These are phyloP conservation scores for Parnassius mnemosyne DNA, from an alignment of 2,888 invertebrate genomes.

Conservation along the genomic window DNA sequence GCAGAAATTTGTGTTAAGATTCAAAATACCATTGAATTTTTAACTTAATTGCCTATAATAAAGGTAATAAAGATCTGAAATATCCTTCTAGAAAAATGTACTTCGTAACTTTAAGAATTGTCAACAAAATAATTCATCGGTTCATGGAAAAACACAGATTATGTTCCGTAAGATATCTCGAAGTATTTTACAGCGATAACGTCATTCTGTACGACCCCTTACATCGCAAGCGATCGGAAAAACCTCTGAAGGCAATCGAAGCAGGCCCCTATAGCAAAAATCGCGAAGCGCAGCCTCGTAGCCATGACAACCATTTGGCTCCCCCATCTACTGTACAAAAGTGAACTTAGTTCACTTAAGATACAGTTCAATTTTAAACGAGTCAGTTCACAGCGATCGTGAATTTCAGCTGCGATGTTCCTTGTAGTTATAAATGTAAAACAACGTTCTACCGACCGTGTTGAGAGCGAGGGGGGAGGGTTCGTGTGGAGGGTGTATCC, in stretches of 20 bases:
- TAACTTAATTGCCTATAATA: too few relatives aligned
- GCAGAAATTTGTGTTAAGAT: too few relatives aligned
- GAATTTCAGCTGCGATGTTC: conserved; percentile 45
- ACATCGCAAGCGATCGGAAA: conserved; percentile 51
- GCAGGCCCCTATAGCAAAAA: conserved; percentile 51
- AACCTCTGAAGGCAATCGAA: conserved; percentile 62
- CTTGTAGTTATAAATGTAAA: conserved; percentile 80
- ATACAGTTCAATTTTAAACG: conserved; percentile 37
- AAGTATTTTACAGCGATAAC: conserved; percentile 3
- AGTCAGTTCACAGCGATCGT: conserved; percentile 30
- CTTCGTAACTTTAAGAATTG: too few relatives aligned
- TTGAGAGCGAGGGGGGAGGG: conserved; percentile 45
- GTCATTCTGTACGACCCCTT: conserved; percentile 32
- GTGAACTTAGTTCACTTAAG: conserved; percentile 34
- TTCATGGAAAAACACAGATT: background rate
- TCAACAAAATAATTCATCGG: too few relatives aligned
- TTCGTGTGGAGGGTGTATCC: conserved; percentile 30
- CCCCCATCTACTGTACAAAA: conserved; percentile 30
- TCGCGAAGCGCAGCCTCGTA: conserved; percentile 62
- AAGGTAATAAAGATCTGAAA: too few relatives aligned
- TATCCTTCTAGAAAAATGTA: too few relatives aligned
- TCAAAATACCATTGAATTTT: too few relatives aligned
- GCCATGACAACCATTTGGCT: conserved; percentile 50
- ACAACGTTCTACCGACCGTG: conserved; percentile 61
- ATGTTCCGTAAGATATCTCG: conserved; percentile 1